These are phyloP conservation scores for Pseudomugil tenellus DNA, from an alignment of 2,797 vertebrate genomes.

Conservation along the genomic window DNA sequence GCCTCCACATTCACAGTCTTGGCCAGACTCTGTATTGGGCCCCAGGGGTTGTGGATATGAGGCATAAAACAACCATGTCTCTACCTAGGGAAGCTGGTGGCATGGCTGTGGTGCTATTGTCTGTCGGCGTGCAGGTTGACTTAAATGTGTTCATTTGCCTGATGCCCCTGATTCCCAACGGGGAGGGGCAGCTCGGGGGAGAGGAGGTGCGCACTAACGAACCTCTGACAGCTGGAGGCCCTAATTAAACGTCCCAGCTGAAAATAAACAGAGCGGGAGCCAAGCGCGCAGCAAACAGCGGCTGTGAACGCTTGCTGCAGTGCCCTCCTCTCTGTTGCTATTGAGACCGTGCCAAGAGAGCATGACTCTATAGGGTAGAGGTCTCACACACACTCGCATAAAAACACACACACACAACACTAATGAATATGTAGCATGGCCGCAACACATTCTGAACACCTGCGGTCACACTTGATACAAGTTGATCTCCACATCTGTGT, in stretches of 20 bases:
- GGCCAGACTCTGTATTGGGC: conserved; percentile 74
- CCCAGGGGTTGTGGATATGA: conserved; percentile 76
- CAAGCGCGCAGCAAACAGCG: conserved; percentile 73
- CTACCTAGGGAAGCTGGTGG: conserved; percentile 77
- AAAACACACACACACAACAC: conserved; percentile 21
- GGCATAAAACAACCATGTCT: conserved; percentile 81
- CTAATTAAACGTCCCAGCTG: conserved; percentile 88
- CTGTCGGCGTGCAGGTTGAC: conserved; percentile 80
- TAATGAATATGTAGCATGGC: conserved; percentile 73
- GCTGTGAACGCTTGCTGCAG: conserved; percentile 59
- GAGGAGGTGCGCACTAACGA: conserved; percentile 84
- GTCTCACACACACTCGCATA: conserved; percentile 47
- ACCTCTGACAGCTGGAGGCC: conserved; percentile 87
- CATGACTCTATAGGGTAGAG: conserved; percentile 63
- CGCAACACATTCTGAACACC: conserved; percentile 68
- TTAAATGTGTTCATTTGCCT: conserved; percentile 87
- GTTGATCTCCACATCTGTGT: conserved; percentile 61
- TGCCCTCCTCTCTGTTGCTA: conserved; percentile 64
- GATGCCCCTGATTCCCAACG: conserved; percentile 74
- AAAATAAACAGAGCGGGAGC: conserved; percentile 84
- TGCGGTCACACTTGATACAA: conserved; percentile 63
- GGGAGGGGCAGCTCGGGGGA: conserved; percentile 68
- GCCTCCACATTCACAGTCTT: conserved; percentile 69
- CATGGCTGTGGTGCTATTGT: conserved; percentile 73
- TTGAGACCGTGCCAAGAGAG: conserved; percentile 68